These are phyloP conservation scores for Gymnobelideus leadbeateri DNA, from an alignment of 2,113 vertebrate species.

Conservation along the genomic window DNA sequence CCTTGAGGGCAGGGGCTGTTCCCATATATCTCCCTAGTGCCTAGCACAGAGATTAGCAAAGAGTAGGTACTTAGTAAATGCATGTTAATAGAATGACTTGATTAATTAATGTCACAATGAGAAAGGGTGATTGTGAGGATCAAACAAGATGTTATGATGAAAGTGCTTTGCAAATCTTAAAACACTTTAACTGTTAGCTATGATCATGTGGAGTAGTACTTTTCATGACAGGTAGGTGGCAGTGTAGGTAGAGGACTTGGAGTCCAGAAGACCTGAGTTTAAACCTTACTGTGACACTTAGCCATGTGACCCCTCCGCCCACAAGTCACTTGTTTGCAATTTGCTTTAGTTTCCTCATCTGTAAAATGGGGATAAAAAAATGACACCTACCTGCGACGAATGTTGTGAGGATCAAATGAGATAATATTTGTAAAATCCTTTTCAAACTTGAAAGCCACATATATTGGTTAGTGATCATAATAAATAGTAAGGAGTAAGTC, in stretches of 20 bases:
- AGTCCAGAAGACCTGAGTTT: neutral
- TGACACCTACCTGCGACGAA: neutral
- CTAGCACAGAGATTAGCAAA: neutral
- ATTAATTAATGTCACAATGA: neutral
- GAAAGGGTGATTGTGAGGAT: neutral
- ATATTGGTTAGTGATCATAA: neutral
- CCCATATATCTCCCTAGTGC: neutral
- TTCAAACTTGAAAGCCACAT: neutral
- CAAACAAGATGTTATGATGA: neutral
- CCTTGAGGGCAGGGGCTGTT: neutral
- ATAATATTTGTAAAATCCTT: neutral
- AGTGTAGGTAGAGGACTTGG: neutral
- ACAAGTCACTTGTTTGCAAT: too few species aligned
- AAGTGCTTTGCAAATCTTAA: neutral
- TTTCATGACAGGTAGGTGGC: neutral
- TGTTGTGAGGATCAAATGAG: neutral
- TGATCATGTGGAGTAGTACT: neutral
- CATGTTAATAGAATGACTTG: neutral
- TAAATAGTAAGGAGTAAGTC: neutral
- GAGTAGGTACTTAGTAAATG: neutral
- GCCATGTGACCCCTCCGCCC: accelerated
- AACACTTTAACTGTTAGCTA: neutral
- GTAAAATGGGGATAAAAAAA: neutral
- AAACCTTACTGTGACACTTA: neutral
- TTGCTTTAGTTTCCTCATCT: neutral